Evolutionary conservation across 2,888 invertebrate species (phyloP).

Genomic region (Drosophila sordidapex): DNA sequence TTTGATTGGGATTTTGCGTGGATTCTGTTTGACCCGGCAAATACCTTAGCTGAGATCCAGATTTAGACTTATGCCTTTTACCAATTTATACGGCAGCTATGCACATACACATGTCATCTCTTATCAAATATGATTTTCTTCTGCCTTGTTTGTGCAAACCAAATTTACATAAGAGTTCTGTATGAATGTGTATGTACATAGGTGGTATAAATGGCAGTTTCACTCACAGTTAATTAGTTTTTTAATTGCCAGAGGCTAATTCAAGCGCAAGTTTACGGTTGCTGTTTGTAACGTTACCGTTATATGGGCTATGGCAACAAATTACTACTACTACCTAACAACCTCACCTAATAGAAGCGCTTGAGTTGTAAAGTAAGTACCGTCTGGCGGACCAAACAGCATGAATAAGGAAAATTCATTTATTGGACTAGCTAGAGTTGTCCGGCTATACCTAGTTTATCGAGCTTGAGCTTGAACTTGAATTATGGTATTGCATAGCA

Average conservation of each 20-base stretch:
- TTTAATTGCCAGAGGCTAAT: slow-evolving; percentile 38
- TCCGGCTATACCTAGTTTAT: neutral
- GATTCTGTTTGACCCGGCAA: slow-evolving; percentile 40
- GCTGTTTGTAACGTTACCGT: slow-evolving; percentile 45
- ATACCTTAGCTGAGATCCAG: slow-evolving; percentile 35
- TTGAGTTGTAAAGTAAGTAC: neutral
- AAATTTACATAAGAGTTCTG: neutral
- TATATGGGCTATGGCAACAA: slow-evolving; percentile 44
- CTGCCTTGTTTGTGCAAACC: neutral
- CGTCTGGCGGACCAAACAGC: neutral
- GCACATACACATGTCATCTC: neutral
- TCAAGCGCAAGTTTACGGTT: slow-evolving; percentile 30
- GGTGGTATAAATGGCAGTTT: slow-evolving; percentile 27
- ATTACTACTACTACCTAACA: neutral
- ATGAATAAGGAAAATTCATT: neutral
- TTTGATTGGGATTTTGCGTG: slow-evolving; percentile 45
- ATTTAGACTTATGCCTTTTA: slow-evolving; percentile 4
- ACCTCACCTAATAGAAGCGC: neutral
- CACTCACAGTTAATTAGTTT: slow-evolving; percentile 52
- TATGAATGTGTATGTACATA: slow-evolving; percentile 2
- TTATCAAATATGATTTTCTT: neutral
- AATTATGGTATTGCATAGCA: too few species aligned
- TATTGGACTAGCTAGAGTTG: neutral
- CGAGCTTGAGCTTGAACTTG: too few species aligned
- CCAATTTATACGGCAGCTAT: neutral